Evolutionary conservation across 2,113 vertebrate species (phyloP).

Genomic region (Barnardius zonarius): DNA sequence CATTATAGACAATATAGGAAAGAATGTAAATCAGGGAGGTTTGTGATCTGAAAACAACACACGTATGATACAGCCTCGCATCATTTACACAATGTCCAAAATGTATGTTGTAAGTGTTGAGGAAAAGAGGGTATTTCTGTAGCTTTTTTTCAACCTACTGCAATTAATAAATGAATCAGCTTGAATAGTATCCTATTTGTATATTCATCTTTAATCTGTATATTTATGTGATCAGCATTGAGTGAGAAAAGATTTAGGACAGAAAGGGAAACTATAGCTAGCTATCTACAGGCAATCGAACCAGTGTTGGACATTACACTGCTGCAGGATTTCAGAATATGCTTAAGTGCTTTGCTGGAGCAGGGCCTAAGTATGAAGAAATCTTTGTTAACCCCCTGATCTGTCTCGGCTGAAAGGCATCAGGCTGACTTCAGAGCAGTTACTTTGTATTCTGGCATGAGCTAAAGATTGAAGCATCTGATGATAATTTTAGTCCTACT

Average conservation of each 20-base stretch:
- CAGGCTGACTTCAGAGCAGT: not conserved
- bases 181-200: not conserved
- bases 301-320: not conserved
- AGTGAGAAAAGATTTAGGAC: not conserved
- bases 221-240: not conserved
- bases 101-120: not conserved
- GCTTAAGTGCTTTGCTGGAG: not conserved
- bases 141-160: not conserved
- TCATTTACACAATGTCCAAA: not conserved
- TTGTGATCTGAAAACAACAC: not conserved
- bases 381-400: not conserved
- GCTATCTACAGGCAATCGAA: not conserved
- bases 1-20: not conserved
- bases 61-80: fast-evolving
- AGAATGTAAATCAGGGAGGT: not conserved
- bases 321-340: not conserved
- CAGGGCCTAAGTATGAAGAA: not conserved
- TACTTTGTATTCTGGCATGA: not conserved
- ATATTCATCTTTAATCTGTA: not conserved
- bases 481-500: not conserved
- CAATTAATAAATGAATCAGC: not conserved
- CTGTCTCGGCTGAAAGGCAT: not conserved
- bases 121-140: not conserved
- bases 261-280: not conserved
- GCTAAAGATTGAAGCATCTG: not conserved